Base-by-base conservation (phyloP, 2,797 vertebrate genomes). In the Sus cebifrons region DNA sequence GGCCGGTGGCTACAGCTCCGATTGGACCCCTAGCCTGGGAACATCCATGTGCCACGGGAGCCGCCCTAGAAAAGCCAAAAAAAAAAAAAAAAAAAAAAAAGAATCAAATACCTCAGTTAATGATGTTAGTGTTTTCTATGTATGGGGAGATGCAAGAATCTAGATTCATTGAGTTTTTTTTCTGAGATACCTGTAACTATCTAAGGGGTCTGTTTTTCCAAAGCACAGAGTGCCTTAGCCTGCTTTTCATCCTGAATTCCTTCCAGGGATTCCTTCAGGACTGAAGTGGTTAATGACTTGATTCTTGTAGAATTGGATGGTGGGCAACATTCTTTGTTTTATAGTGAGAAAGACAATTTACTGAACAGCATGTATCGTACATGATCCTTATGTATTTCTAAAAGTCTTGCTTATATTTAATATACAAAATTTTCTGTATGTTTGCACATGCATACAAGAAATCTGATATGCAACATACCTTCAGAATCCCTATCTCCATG, bases 331-430 rank as follows among this genome's bases (percentile, higher is more conserved):
- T 58, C 54, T 13, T 25, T 79, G 77, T 25, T 79, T 58, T 58
- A 32, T 54, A 65, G 23, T 49, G 32, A 96, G 88, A 92, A 92
- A 65, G 77, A 49, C 56, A 81, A 32, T 5, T 62, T 74, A 62
- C 7, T 54, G 44, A 74, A 40, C 23, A 68, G 54, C 5, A 14
- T 23, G 6, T 20, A 32, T 27, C 71, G 15, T 54, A 75, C 21
- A n/a, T 23, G 23, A 23, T 49, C n/a, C 52, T 52, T 32, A 13
- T 21, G 44, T 44, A n/a, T 20, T 87, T 70, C 15, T 1, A 70
- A 60, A 73, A 86, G 27, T 18, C 77, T 36, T 20, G 32, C 5
- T 10, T 49, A 20, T 36, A 13, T 23, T 27, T 21, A 67, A 71
- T 58, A 62, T 5, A 54, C 16, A 60, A 52, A 62, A 89, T 27